Conservation (phyloP, 2,888 invertebrate genomes). For the Torymus aiolomorphi region DNA sequence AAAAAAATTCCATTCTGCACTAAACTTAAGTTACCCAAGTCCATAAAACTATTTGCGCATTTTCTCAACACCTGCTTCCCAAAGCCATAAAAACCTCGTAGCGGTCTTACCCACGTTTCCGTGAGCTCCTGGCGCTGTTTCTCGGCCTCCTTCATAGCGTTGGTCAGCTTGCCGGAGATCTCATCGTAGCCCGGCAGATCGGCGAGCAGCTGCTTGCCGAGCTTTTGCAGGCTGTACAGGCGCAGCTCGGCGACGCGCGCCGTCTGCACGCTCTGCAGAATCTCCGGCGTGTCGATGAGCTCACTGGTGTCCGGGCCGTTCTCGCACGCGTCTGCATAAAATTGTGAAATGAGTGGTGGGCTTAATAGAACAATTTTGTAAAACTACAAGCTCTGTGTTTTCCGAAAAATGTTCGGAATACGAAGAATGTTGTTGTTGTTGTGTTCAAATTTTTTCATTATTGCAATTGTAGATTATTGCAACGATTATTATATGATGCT, state of each 20-base stretch:
- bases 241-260: conserved; percentile 69
- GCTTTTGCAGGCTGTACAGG: conserved; percentile 68
- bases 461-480: too few species aligned
- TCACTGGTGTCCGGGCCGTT: conserved; percentile 69
- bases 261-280: conserved; percentile 71
- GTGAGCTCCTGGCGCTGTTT: conserved; percentile 67
- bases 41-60: too few species aligned
- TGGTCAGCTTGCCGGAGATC: conserved; percentile 63
- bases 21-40: too few species aligned
- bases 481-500: too few species aligned
- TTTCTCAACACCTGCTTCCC: too few species aligned
- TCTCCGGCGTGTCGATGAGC: conserved; percentile 70
- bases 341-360: background rate
- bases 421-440: too few species aligned
- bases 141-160: conserved; percentile 66
- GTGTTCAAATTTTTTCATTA: too few species aligned
- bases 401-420: too few species aligned
- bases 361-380: too few species aligned
- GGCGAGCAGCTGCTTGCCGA: conserved; percentile 68
- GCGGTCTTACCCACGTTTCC: conserved; percentile 70
- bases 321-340: conserved; percentile 64
- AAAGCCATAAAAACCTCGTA: too few species aligned
- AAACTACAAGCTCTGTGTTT: too few species aligned
- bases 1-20: too few species aligned
- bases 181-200: conserved; percentile 71